Percentiles rank a stretch among this genome's conserved stretches.
phyloP scores from a whole-genome alignment of 2,113 vertebrate species.

The Pachyramphus minor region DNA sequence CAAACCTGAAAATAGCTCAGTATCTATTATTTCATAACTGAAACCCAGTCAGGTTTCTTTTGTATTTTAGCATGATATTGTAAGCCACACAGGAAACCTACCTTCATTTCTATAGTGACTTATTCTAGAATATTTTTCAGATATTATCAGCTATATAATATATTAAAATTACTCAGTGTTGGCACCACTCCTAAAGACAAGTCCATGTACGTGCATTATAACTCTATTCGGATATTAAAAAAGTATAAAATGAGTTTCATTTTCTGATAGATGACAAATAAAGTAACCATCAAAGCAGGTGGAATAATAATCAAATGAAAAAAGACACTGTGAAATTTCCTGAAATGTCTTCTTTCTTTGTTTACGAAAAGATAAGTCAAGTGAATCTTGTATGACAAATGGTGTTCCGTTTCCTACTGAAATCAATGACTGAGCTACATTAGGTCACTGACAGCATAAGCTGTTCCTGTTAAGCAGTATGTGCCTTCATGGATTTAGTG shows the following conservation, averaged over 20 bases:
- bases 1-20: slow-evolving; percentile 44
- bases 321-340: slow-evolving; percentile 33
- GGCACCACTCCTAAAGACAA: slow-evolving; percentile 23
- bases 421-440: background rate
- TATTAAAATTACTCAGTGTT: slow-evolving; percentile 61
- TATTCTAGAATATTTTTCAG: slow-evolving; percentile 50
- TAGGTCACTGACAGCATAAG: background rate
- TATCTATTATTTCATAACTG: slow-evolving; percentile 70
- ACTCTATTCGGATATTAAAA: background rate
- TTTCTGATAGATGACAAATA: slow-evolving; percentile 57
- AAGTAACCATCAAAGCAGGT: slow-evolving; percentile 49
- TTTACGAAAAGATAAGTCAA: slow-evolving; percentile 38
- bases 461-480: background rate
- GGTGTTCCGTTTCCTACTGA: background rate
- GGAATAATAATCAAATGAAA: slow-evolving; percentile 23
- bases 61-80: slow-evolving; percentile 26
- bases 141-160: slow-evolving; percentile 50
- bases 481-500: background rate
- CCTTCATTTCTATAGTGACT: slow-evolving; percentile 45
- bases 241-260: slow-evolving; percentile 54
- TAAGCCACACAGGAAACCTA: slow-evolving; percentile 65
- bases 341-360: slow-evolving; percentile 25
- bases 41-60: slow-evolving; percentile 63
- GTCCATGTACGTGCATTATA: background rate
- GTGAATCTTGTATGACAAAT: background rate